These are phyloP conservation scores for Saimiri boliviensis DNA, from an alignment of 2,113 vertebrate species.

Conservation along the genomic window DNA sequence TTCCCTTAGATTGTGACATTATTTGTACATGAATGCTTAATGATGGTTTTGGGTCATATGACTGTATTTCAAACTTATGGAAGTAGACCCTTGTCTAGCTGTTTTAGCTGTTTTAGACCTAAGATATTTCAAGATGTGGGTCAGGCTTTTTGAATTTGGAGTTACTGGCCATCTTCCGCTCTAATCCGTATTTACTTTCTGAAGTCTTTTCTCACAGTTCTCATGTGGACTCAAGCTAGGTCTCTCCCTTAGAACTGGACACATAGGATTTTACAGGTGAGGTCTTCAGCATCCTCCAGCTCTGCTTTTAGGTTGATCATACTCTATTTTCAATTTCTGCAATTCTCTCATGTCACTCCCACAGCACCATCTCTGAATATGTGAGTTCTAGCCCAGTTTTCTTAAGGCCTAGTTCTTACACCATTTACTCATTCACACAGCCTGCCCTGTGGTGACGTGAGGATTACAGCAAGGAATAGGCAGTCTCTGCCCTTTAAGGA, in stretches of 20 bases:
- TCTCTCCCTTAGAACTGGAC: neutral
- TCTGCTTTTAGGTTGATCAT: neutral
- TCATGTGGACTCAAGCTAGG: neutral
- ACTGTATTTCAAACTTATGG: neutral
- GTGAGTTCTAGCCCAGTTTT: neutral
- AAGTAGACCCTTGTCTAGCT: neutral
- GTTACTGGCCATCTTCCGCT: neutral
- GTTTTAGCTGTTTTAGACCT: neutral
- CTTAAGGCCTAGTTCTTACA: neutral
- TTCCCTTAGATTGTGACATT: neutral
- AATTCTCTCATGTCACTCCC: neutral
- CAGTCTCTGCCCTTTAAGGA: neutral
- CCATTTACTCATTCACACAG: neutral
- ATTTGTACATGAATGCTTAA: neutral
- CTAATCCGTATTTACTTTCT: neutral
- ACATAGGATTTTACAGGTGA: neutral
- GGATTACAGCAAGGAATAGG: neutral
- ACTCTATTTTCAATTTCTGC: neutral
- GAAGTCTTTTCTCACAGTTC: neutral
- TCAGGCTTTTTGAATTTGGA: neutral
- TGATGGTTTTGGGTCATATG: constrained; percentile 10
- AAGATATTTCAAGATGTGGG: neutral
- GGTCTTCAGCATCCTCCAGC: neutral
- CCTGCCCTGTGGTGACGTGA: neutral
- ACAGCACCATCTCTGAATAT: neutral